Base-by-base conservation (phyloP, 1,140 invertebrate species). In the Arctopsyche grandis region DNA sequence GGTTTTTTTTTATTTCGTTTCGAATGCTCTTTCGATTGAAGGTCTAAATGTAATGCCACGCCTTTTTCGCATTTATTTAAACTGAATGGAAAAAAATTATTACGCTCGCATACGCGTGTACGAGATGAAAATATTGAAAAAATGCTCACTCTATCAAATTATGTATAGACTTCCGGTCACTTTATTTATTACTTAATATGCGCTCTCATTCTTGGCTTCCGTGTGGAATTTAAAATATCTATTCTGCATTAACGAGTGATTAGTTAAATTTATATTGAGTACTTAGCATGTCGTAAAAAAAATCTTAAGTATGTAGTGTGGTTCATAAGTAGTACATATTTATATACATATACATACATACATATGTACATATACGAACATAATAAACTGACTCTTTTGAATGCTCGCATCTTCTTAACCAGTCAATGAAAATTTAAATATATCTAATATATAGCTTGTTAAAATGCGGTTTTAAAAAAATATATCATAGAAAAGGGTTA, bases 131-230 rank as follows among this genome's bases (percentile, higher is more conserved):
- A 66, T 12, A 66, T 46, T 16, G n/a, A 69, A 69, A 69, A 29
- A 69, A 44, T 10, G 5, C 0, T 73, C 14, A 29, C 22, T 73
- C 69, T 5, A 46, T 74, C 71, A 26, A 56, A 74, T 74, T 74
- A 74, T 46, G 9, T 12, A 0, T 66, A 5, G 21, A 74, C 48
- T 46, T 56, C 71, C 44, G 71, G 46, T 56, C 48, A 16, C n/a
- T 21, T 74, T 74, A 74, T 74, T 74, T 74, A 74, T 74, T 74
- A 56, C 71, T 74, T 56, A 74, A 74, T 66, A 66, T 74, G 71
- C 71, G 63, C 14, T 66, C 24, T 26, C 24, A 26, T 66, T 29
- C 26, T 9, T 12, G 48, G 48, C 48, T 52, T 12, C 48, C 48
- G 48, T 52, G 16, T 52, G 16, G 16, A 52, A 52, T 38, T 38